A percentile compares a stretch with the other conserved stretches of the same genome.
Conservation (phyloP, 2,797 vertebrate species). For the Sparidentex hasta region DNA sequence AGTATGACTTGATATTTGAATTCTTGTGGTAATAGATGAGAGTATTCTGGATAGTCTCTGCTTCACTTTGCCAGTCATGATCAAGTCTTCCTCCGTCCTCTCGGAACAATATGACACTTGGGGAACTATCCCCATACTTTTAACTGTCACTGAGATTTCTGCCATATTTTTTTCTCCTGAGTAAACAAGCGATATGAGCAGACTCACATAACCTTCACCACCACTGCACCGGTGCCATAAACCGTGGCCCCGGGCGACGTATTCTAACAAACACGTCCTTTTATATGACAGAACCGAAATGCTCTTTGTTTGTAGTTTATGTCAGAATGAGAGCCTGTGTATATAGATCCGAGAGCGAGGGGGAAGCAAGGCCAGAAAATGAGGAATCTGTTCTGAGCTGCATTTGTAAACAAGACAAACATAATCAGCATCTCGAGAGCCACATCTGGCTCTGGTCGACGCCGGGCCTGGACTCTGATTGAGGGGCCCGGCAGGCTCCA, state of each 20-base stretch:
- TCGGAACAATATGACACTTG: constrained; percentile 10
- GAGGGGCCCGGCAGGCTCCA: constrained; percentile 70
- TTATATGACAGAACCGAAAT: constrained; percentile 58
- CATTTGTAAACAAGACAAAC: constrained; percentile 83
- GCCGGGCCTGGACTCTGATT: constrained; percentile 67
- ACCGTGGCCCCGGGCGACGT: constrained; percentile 43
- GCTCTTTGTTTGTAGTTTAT: constrained; percentile 68
- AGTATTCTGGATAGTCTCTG: background rate
- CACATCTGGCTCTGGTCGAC: constrained; percentile 81
- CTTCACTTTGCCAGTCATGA: constrained; percentile 31
- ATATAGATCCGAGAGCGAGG: constrained; percentile 55
- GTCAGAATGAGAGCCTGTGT: constrained; percentile 64
- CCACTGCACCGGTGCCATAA: constrained; percentile 50
- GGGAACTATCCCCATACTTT: constrained; percentile 16
- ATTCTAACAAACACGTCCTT: constrained; percentile 60
- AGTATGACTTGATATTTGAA: constrained; percentile 1
- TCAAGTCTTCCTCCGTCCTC: constrained; percentile 5
- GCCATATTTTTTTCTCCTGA: constrained; percentile 14
- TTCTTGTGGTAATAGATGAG: background rate
- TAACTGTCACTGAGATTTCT: constrained; percentile 34
- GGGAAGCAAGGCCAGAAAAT: constrained; percentile 33
- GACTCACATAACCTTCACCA: constrained; percentile 41
- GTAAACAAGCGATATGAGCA: constrained; percentile 46
- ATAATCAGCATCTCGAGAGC: constrained; percentile 79
- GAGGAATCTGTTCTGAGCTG: constrained; percentile 71